phyloP scores from a whole-genome alignment of 2,888 invertebrate genomes.

The Serrognathus titanus region DNA sequence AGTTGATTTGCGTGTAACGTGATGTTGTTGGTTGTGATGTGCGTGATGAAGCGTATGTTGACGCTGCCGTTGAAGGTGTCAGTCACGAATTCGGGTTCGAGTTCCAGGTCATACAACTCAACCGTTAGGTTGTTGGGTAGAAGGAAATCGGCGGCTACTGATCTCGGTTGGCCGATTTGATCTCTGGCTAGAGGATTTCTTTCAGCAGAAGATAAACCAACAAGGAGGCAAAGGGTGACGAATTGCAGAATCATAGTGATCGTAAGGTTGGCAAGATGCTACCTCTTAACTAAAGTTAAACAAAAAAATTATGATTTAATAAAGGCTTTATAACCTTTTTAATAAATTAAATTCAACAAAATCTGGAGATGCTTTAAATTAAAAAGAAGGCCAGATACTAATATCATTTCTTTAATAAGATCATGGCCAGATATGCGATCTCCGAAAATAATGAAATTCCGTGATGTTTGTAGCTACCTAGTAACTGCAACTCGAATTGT shows the following conservation, averaged over 20 bases:
- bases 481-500: too few species aligned
- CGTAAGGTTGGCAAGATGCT: too few species aligned
- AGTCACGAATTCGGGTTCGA: constrained; percentile 14
- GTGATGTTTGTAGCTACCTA: too few species aligned
- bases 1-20: constrained; percentile 8
- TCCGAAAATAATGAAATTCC: too few species aligned
- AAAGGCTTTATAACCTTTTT: too few species aligned
- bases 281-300: too few species aligned
- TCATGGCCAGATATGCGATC: too few species aligned
- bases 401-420: too few species aligned
- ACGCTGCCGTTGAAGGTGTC: constrained; percentile 14
- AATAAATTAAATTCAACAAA: too few species aligned
- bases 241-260: background rate
- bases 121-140: constrained; percentile 5
- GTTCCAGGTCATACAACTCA: background rate
- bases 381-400: too few species aligned
- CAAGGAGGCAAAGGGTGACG: background rate
- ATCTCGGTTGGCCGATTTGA: background rate
- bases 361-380: too few species aligned
- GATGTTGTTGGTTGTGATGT: background rate
- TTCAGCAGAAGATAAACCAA: background rate
- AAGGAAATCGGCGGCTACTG: constrained; percentile 2
- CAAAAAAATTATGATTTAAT: too few species aligned
- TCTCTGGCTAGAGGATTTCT: constrained; percentile 5
- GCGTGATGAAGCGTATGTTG: background rate